A percentile compares a stretch with the other conserved stretches of the same genome.
These are phyloP conservation scores for Scolopax rusticola DNA, from an alignment of 2,797 vertebrate species.

Conservation along the genomic window DNA sequence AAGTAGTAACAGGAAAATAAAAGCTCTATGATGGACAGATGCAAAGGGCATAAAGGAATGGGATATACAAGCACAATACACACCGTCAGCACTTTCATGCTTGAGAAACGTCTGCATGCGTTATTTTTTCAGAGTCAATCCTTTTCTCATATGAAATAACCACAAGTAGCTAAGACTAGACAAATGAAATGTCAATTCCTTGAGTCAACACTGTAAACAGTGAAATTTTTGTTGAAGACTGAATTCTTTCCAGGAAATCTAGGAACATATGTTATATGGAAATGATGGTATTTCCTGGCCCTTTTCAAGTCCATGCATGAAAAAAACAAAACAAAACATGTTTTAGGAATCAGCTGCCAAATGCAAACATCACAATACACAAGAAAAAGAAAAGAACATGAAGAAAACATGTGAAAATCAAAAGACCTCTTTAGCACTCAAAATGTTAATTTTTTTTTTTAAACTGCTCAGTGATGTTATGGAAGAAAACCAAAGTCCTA, in stretches of 20 bases:
- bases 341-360: conserved; percentile 44
- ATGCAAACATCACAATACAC: conserved; percentile 10
- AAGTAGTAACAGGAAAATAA: not conserved
- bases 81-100: conserved; percentile 32
- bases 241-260: conserved; percentile 10
- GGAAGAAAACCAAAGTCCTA: conserved; percentile 57
- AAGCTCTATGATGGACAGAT: not conserved
- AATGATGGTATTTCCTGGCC: conserved; percentile 34
- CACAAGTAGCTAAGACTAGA: not conserved
- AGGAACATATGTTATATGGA: conserved; percentile 42
- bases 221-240: not conserved
- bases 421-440: not conserved
- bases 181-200: conserved; percentile 16
- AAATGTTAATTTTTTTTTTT: not conserved
- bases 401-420: conserved; percentile 40
- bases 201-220: not conserved
- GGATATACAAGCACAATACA: not conserved
- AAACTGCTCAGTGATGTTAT: conserved; percentile 24
- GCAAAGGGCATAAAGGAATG: not conserved
- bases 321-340: conserved; percentile 16
- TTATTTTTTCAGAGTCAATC: not conserved
- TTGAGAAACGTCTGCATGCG: not conserved
- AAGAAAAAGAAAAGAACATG: conserved; percentile 35
- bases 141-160: conserved; percentile 7
- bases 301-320: conserved; percentile 68